These are phyloP conservation scores for Xerus inauris DNA, from an alignment of 2,113 vertebrate genomes.

Conservation along the genomic window DNA sequence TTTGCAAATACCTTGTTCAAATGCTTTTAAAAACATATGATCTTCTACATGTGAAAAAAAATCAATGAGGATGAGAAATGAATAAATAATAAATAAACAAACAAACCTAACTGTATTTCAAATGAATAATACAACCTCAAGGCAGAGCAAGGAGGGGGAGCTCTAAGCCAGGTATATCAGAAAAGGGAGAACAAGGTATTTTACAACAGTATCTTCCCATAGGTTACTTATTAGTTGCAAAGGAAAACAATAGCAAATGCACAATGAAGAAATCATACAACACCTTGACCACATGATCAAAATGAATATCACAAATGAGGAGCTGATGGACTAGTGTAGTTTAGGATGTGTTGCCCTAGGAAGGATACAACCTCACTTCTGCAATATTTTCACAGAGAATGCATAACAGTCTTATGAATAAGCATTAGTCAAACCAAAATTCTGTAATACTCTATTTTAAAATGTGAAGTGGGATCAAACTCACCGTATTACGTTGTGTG, in stretches of 20 bases:
- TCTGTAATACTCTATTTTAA: background rate
- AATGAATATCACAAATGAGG: background rate
- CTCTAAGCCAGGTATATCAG: background rate
- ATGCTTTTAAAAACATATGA: background rate
- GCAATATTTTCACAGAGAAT: background rate
- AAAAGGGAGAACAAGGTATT: background rate
- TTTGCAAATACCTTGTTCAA: background rate
- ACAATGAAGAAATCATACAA: background rate
- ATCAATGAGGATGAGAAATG: background rate
- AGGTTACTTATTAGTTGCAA: background rate
- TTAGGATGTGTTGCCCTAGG: too few species aligned
- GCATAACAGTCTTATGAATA: background rate
- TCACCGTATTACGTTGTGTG: too few species aligned
- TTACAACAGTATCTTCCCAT: too few species aligned
- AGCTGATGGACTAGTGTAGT: too few species aligned
- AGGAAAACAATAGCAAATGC: background rate
- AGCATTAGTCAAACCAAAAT: background rate
- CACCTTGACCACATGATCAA: background rate
- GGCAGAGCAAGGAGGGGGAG: background rate
- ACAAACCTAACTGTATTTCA: background rate
- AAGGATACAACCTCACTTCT: background rate
- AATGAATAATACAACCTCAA: background rate
- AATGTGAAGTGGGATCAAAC: background rate
- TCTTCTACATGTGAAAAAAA: background rate
- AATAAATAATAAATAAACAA: conserved; percentile 1